These are phyloP conservation scores for Andrena bicolor DNA, from an alignment of 2,888 invertebrate species.

Conservation along the genomic window DNA sequence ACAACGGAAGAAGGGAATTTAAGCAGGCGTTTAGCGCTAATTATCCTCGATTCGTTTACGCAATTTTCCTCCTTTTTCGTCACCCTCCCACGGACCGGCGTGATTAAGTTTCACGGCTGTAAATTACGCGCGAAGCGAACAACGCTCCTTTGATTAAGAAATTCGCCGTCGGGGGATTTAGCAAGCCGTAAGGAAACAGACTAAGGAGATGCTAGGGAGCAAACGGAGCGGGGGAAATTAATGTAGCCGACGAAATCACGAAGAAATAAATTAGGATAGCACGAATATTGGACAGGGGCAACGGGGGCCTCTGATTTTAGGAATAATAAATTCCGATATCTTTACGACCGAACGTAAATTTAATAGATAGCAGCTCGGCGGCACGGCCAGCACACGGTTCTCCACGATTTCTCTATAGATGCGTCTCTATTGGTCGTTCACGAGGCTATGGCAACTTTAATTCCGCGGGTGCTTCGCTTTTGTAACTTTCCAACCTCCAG, in stretches of 20 bases:
- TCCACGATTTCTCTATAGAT: constrained; percentile 4
- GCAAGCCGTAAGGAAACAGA: constrained; percentile 46
- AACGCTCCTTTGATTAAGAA: constrained; percentile 57
- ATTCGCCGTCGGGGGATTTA: constrained; percentile 45
- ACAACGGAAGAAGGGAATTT: background rate
- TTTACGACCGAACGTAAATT: constrained; percentile 66
- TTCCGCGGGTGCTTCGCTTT: constrained; percentile 22
- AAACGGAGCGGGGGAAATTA: constrained; percentile 53
- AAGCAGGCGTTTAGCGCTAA: constrained; percentile 3
- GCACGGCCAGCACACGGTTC: background rate
- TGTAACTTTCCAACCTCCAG: constrained; percentile 2
- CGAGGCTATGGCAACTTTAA: constrained; percentile 42
- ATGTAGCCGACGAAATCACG: constrained; percentile 59
- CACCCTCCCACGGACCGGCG: background rate
- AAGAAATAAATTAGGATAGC: constrained; percentile 61
- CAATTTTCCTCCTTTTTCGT: background rate
- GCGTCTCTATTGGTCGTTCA: constrained; percentile 45
- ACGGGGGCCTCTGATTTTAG: constrained; percentile 60
- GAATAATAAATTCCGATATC: constrained; percentile 70
- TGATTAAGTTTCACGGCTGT: constrained; percentile 53
- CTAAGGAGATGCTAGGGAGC: constrained; percentile 8
- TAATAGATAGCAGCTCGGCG: constrained; percentile 45
- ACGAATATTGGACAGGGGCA: constrained; percentile 53
- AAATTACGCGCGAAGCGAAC: constrained; percentile 54
- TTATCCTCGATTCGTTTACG: constrained; percentile 32